phyloP scores from a whole-genome alignment of 2,888 invertebrate species.

The Dasysyrphus tricinctus region DNA sequence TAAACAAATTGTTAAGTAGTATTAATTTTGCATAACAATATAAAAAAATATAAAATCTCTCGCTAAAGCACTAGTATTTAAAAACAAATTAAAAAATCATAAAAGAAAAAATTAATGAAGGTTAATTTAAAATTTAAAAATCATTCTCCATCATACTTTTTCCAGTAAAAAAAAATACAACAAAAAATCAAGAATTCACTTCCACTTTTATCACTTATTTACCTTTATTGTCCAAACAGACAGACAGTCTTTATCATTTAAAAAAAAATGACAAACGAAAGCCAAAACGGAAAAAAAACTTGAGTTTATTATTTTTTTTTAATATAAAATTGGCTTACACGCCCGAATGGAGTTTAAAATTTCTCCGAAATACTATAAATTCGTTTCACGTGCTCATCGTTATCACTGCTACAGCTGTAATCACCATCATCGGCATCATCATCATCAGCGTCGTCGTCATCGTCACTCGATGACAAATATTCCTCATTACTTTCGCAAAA shows the following conservation, averaged over 20 bases:
- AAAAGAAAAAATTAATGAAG: background rate
- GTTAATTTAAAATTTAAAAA: background rate
- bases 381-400: slow-evolving; percentile 82
- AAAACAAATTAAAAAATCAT: too few relatives aligned
- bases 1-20: too few relatives aligned
- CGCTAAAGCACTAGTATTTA: too few relatives aligned
- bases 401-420: slow-evolving; percentile 78
- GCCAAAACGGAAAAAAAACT: background rate
- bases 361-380: slow-evolving; percentile 83
- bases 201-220: background rate
- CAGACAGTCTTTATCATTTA: slow-evolving; percentile 1
- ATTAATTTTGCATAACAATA: too few relatives aligned
- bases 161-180: background rate
- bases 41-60: too few relatives aligned
- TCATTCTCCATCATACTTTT: slow-evolving; percentile 3
- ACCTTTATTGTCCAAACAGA: slow-evolving; percentile 13
- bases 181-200: background rate
- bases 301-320: background rate
- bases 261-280: background rate
- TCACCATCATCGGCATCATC: slow-evolving; percentile 66
- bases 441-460: slow-evolving; percentile 57
- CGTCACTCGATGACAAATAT: slow-evolving; percentile 68
- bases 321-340: slow-evolving; percentile 23
- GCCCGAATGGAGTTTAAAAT: slow-evolving; percentile 77
- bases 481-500: slow-evolving; percentile 61